Percentiles rank a stretch among this genome's conserved stretches.
phyloP scores from a whole-genome alignment of 2,113 vertebrate species.

The Bubo blakistoni region DNA sequence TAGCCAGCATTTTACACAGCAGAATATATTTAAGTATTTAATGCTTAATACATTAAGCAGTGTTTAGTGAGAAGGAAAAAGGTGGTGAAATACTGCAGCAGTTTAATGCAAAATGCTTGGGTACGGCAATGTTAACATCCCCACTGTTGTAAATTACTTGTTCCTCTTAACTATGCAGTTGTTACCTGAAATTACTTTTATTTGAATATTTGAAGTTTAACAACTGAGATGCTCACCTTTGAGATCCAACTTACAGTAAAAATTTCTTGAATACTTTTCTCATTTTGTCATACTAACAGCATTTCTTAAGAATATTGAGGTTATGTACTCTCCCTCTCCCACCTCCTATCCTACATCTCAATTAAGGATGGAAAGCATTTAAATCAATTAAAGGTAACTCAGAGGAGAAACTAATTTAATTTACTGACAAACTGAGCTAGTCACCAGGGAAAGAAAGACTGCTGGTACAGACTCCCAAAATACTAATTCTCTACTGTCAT shows the following conservation, averaged over 20 bases:
- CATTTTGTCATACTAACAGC: not conserved
- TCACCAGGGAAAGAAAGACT: not conserved
- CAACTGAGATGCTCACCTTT: not conserved
- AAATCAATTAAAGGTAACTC: constrained; percentile 16
- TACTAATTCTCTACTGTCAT: not conserved
- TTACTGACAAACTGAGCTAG: not conserved
- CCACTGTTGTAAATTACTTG: not conserved
- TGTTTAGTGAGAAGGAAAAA: not conserved
- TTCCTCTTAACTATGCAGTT: not conserved
- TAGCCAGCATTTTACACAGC: not conserved
- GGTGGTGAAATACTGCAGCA: not conserved
- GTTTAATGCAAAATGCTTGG: not conserved
- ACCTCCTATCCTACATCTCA: not conserved
- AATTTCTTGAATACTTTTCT: not conserved
- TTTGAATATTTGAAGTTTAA: not conserved
- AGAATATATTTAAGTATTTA: not conserved
- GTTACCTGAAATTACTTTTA: not conserved
- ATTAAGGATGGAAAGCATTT: not conserved
- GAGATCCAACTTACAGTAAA: not conserved
- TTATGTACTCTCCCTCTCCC: not conserved
- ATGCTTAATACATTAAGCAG: not conserved
- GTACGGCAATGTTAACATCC: not conserved
- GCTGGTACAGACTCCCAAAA: not conserved
- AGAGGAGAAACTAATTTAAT: constrained; percentile 3
- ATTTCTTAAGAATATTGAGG: not conserved